Conservation (phyloP, 1,140 invertebrate genomes). For the Drosophila takahashii region DNA sequence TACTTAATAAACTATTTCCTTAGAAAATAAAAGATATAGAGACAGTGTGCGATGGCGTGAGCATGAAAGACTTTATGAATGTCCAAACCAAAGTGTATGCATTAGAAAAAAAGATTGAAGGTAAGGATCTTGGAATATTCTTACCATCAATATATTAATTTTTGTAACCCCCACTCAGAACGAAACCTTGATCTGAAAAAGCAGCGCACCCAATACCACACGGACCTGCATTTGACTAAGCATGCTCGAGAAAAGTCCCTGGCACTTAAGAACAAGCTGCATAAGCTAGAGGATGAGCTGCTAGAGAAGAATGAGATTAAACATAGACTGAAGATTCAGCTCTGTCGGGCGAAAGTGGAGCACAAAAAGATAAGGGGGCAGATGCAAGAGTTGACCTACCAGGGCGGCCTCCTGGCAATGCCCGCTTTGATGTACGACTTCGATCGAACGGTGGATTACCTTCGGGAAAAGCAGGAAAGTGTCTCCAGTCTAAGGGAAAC, state of each 20-base stretch:
- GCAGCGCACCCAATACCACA: constrained; percentile 3
- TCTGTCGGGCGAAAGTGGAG: neutral
- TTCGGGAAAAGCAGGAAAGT: neutral
- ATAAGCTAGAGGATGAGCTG: neutral
- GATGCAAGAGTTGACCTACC: neutral
- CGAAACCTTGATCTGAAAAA: constrained; percentile 7
- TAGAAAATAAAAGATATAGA: constrained; percentile 5
- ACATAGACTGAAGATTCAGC: neutral
- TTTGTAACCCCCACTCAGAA: neutral
- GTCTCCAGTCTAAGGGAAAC: constrained; percentile 4
- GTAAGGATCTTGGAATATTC: neutral
- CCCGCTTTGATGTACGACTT: constrained; percentile 27
- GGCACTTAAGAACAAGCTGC: neutral
- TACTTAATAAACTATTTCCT: neutral
- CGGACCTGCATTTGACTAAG: constrained; percentile 2
- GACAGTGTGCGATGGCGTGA: constrained; percentile 1
- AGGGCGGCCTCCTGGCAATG: constrained; percentile 20
- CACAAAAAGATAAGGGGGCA: neutral
- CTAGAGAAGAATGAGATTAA: neutral
- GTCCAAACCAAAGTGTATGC: constrained; percentile 1
- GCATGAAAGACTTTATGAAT: constrained; percentile 13
- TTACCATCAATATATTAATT: neutral
- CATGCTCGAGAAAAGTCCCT: constrained; percentile 6
- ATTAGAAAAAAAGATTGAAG: constrained; percentile 35
- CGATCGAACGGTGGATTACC: constrained; percentile 1